These are phyloP conservation scores for Diachasma alloeum DNA, from an alignment of 1,140 invertebrate species.

Conservation along the genomic window DNA sequence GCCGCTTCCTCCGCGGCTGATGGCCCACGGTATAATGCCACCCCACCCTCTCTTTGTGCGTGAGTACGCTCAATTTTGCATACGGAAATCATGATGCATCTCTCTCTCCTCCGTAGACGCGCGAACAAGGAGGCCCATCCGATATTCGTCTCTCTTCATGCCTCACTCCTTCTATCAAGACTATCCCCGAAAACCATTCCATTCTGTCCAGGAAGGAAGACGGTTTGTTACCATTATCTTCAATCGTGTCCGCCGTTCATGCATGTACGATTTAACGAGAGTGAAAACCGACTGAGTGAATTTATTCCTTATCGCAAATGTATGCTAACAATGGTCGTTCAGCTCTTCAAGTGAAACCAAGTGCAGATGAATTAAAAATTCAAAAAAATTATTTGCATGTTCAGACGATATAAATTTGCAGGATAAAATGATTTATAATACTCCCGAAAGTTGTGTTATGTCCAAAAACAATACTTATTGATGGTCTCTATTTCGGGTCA, in stretches of 20 bases:
- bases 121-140: not conserved
- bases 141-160: not conserved
- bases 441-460: too few relatives aligned
- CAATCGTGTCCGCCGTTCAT: constrained; percentile 33
- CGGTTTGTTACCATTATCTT: constrained; percentile 57
- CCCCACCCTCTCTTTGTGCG: constrained; percentile 43
- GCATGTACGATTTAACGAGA: constrained; percentile 19
- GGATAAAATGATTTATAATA: too few relatives aligned
- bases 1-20: not conserved
- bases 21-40: constrained; percentile 5
- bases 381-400: too few relatives aligned
- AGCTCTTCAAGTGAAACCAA: not conserved
- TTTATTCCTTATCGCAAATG: not conserved
- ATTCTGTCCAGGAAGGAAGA: constrained; percentile 55
- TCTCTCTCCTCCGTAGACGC: not conserved
- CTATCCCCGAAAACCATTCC: not conserved
- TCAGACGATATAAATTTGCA: too few relatives aligned
- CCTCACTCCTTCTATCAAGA: constrained; percentile 1
- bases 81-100: constrained; percentile 54
- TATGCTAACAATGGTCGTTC: constrained; percentile 8
- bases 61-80: constrained; percentile 54
- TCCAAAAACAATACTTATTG: too few relatives aligned
- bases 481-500: too few relatives aligned
- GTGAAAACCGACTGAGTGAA: not conserved
- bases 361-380: too few relatives aligned